Percentiles rank a stretch among this genome's conserved stretches.
These are phyloP conservation scores for Eudiplozoon nipponicum DNA, from an alignment of 2,888 invertebrate genomes.

Conservation along the genomic window DNA sequence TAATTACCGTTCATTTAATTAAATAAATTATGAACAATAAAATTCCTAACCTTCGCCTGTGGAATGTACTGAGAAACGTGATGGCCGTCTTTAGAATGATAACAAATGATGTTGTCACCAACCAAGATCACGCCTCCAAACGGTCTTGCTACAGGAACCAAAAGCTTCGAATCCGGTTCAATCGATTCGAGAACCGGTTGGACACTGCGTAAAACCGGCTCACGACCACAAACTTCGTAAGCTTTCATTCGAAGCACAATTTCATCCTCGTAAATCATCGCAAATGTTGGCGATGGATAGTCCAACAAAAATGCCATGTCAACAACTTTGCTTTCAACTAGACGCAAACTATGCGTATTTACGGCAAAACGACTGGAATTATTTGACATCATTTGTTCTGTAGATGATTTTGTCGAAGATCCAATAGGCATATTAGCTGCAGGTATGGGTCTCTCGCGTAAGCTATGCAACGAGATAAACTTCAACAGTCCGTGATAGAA, in stretches of 20 bases:
- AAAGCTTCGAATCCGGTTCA: conserved; percentile 10
- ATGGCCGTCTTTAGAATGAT: conserved; percentile 49
- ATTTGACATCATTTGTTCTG: conserved; percentile 23
- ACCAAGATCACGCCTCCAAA: conserved; percentile 73
- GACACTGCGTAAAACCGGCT: not conserved
- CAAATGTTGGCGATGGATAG: conserved; percentile 58
- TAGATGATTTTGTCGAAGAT: no score
- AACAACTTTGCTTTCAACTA: conserved; percentile 69
- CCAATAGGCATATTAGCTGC: no score
- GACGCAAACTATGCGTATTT: conserved; percentile 30
- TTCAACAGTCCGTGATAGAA: conserved; percentile 83
- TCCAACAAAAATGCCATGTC: conserved; percentile 83
- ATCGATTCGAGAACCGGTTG: not conserved
- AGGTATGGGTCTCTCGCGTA: conserved; percentile 64
- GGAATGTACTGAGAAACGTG: conserved; percentile 16
- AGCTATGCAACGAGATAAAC: conserved; percentile 70
- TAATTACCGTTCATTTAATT: not conserved
- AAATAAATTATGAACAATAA: no score
- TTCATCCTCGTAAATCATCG: conserved; percentile 40
- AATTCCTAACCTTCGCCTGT: not conserved
- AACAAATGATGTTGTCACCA: conserved; percentile 78
- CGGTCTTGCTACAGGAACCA: conserved; percentile 46
- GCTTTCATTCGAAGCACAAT: conserved; percentile 2
- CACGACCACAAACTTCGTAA: conserved; percentile 2
- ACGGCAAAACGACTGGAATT: not conserved